A percentile compares a stretch with the other conserved stretches of the same genome.
These are phyloP conservation scores for Bettongia penicillata DNA, from an alignment of 2,113 vertebrate genomes.

Conservation along the genomic window DNA sequence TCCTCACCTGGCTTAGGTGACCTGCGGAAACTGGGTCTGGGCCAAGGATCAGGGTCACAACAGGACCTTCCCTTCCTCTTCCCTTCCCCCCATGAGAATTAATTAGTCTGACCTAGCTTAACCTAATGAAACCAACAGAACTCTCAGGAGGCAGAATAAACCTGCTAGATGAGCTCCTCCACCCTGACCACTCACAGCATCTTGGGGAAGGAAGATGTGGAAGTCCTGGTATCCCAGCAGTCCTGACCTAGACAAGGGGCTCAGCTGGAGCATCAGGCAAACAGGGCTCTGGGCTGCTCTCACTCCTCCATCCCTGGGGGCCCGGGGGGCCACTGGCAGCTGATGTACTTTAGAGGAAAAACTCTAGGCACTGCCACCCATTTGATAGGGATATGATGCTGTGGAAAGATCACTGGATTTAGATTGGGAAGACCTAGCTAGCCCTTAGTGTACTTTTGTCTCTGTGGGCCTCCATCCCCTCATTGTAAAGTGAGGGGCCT, in stretches of 20 bases:
- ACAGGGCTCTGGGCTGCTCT: background rate
- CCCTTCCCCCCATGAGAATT: background rate
- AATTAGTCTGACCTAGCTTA: background rate
- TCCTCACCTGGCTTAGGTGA: background rate
- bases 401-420: background rate
- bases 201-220: background rate
- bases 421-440: background rate
- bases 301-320: background rate
- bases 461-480: background rate
- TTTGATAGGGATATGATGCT: background rate
- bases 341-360: background rate
- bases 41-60: background rate
- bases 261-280: background rate
- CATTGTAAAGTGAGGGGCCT: background rate
- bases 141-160: background rate
- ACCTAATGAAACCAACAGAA: background rate
- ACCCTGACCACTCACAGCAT: background rate
- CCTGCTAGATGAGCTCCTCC: background rate
- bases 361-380: background rate
- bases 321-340: background rate
- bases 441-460: background rate
- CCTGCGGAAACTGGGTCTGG: background rate
- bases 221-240: background rate
- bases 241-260: conserved; percentile 6
- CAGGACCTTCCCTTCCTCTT: background rate